These are phyloP conservation scores for Centropristis striata DNA, from an alignment of 2,113 vertebrate genomes.

Conservation along the genomic window DNA sequence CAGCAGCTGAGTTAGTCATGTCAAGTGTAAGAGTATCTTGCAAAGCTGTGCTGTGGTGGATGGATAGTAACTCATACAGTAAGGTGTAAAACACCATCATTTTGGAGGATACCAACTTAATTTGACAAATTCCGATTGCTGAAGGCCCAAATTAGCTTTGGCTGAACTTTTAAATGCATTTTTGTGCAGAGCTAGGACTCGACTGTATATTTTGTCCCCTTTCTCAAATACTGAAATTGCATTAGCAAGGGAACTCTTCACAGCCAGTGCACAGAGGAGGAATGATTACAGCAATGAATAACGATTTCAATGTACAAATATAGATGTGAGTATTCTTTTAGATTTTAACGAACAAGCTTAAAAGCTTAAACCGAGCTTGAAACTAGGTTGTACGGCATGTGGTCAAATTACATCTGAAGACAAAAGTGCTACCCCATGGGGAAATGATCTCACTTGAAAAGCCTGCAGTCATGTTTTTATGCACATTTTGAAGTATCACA, in stretches of 20 bases:
- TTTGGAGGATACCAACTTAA: neutral
- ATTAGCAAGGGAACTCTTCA: neutral
- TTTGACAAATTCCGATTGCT: neutral
- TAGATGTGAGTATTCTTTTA: neutral
- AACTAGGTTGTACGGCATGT: neutral
- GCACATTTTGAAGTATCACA: no score
- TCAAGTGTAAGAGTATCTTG: neutral
- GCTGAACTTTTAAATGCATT: neutral
- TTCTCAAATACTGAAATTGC: neutral
- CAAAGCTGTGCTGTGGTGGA: neutral
- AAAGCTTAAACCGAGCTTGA: neutral
- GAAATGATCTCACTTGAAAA: neutral
- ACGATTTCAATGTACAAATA: no score
- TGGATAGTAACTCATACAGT: neutral
- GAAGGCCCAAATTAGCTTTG: neutral
- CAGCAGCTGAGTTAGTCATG: neutral
- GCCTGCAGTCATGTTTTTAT: neutral
- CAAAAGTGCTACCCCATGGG: neutral
- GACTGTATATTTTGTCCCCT: neutral
- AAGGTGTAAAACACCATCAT: neutral
- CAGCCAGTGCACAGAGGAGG: neutral
- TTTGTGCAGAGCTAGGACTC: neutral
- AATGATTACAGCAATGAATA: neutral
- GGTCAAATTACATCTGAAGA: neutral
- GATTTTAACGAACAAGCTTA: neutral